A percentile compares a stretch with the other conserved stretches of the same genome.
phyloP scores from a whole-genome alignment of 30 jellyfish, hydroid and myxozoan genomes.

The Chironex yamaguchii region DNA sequence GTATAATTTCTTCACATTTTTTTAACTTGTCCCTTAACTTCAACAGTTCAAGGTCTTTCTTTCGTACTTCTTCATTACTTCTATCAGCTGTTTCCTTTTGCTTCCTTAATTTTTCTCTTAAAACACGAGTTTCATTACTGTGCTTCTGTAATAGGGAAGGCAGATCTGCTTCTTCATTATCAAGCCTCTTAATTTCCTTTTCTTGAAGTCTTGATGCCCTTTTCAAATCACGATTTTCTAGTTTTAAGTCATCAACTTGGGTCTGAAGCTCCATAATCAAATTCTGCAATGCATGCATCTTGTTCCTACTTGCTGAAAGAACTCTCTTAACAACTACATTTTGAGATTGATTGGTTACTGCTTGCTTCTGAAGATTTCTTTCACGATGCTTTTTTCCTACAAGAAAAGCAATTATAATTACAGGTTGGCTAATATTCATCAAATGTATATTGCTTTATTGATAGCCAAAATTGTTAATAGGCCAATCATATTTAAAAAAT shows the following conservation, averaged over 20 bases:
- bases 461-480: too few species aligned
- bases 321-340: conserved; percentile 79
- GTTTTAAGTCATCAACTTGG: conserved; percentile 70
- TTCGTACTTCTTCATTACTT: conserved; percentile 63
- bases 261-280: conserved; percentile 75
- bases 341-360: neutral
- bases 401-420: too few species aligned
- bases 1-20: conserved; percentile 70
- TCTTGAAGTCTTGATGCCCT: conserved; percentile 87
- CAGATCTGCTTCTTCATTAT: conserved; percentile 93
- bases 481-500: too few species aligned
- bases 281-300: conserved; percentile 81
- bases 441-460: too few species aligned
- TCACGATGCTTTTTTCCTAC: neutral
- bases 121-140: conserved; percentile 68
- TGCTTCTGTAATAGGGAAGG: conserved; percentile 87
- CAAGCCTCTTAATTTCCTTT: conserved; percentile 74
- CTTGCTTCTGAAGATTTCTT: neutral
- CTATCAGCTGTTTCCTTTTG: conserved; percentile 73
- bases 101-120: conserved; percentile 75
- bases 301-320: conserved; percentile 88
- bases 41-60: conserved; percentile 71
- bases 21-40: conserved; percentile 67
- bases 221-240: conserved; percentile 87
- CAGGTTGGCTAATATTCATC: too few species aligned